Percentiles rank a stretch among this genome's conserved stretches.
phyloP scores from a whole-genome alignment of 2,113 vertebrate species.

The Platichthys stellatus region DNA sequence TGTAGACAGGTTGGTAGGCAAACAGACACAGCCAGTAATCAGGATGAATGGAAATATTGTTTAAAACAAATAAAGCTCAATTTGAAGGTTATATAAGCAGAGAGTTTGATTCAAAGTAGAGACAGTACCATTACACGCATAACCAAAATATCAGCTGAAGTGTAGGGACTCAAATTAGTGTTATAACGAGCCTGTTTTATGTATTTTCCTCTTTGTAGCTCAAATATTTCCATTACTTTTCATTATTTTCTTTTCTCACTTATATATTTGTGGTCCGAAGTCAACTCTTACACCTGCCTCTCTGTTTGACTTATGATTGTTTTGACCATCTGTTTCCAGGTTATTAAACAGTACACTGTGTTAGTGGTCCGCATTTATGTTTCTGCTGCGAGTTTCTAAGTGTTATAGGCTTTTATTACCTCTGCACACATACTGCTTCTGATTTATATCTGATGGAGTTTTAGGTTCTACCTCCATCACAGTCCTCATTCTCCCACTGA shows the following conservation, averaged over 20 bases:
- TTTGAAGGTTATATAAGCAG: conserved; percentile 11
- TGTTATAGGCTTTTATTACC: conserved; percentile 8
- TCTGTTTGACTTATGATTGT: conserved; percentile 15
- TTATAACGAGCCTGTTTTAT: background rate
- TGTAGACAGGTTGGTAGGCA: background rate
- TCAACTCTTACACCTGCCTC: conserved; percentile 23
- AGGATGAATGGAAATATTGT: conserved; percentile 2
- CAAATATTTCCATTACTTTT: background rate
- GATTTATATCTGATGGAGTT: conserved; percentile 29
- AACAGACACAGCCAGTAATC: conserved; percentile 7
- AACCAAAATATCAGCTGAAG: background rate
- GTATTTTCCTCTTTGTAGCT: conserved; percentile 8
- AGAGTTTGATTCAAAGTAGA: background rate
- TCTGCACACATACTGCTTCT: conserved; percentile 13
- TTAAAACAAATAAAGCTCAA: background rate
- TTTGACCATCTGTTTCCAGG: conserved; percentile 31
- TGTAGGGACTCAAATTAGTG: background rate
- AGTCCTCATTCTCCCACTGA: conserved; percentile 9
- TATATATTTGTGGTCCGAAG: background rate
- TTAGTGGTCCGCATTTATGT: conserved; percentile 6
- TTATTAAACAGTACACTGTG: conserved; percentile 38
- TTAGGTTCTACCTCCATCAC: background rate
- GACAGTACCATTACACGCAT: background rate
- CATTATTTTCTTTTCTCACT: background rate
- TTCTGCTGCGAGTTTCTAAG: conserved; percentile 6